These are phyloP conservation scores for Nyctalus aviator DNA, from an alignment of 2,797 vertebrate genomes.

Conservation along the genomic window DNA sequence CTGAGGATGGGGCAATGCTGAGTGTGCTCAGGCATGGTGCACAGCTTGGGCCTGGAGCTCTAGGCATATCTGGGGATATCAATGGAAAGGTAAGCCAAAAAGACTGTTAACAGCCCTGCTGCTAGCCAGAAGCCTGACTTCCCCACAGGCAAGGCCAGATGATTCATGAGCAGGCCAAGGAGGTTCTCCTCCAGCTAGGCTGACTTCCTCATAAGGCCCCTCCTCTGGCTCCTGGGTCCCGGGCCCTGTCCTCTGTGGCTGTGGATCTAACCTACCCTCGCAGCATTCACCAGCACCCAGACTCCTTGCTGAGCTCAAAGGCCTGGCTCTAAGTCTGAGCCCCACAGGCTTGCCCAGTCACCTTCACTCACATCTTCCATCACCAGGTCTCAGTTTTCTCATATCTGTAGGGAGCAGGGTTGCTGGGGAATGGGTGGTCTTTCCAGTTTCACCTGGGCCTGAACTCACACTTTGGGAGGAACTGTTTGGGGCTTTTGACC, in stretches of 20 bases:
- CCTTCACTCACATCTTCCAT: not conserved
- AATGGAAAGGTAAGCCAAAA: not conserved
- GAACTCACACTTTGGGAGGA: not conserved
- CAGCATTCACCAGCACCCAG: not conserved
- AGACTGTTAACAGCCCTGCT: not conserved
- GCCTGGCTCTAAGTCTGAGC: not conserved
- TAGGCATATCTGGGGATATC: too few species aligned
- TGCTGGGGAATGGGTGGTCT: not conserved
- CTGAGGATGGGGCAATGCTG: not conserved
- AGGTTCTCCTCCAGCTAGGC: too few species aligned
- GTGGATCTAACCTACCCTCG: not conserved
- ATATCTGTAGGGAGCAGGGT: not conserved
- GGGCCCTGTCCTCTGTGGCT: not conserved
- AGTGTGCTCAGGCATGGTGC: accelerated
- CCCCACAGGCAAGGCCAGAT: not conserved
- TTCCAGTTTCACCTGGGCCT: not conserved
- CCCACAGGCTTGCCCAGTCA: not conserved
- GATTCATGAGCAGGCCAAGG: not conserved
- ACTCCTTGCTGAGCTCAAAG: not conserved
- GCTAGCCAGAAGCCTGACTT: not conserved
- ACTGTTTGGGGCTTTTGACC: accelerated
- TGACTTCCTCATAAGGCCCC: not conserved
- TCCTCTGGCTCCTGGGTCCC: too few species aligned
- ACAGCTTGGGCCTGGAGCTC: not conserved
- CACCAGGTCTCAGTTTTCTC: not conserved